These are phyloP conservation scores for Corythornis vintsioides DNA, from an alignment of 2,113 vertebrate genomes.

Conservation along the genomic window DNA sequence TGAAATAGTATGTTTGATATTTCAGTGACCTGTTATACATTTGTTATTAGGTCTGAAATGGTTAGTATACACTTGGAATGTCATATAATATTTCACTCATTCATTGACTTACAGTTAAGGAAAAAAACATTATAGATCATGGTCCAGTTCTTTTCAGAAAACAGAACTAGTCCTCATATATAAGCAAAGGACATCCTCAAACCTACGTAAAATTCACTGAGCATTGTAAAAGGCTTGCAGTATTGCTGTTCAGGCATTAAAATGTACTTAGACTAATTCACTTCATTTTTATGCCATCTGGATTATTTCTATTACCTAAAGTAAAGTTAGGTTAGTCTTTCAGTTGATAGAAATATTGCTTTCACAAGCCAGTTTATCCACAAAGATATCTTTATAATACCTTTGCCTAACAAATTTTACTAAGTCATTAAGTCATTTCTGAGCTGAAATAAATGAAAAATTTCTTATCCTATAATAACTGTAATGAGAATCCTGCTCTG, in stretches of 20 bases:
- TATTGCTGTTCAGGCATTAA: not conserved
- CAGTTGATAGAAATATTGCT: not conserved
- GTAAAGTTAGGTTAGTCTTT: not conserved
- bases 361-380: not conserved
- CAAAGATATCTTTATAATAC: not conserved
- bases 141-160: not conserved
- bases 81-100: not conserved
- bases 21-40: not conserved
- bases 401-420: not conserved
- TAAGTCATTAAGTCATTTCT: not conserved
- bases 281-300: not conserved
- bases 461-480: not conserved
- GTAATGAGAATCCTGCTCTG: not conserved
- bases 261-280: not conserved
- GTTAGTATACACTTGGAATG: not conserved
- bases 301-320: not conserved
- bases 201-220: not conserved
- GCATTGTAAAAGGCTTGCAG: not conserved
- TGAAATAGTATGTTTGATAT: not conserved
- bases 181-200: not conserved
- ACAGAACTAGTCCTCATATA: not conserved
- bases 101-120: not conserved
- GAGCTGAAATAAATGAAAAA: not conserved
- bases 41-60: not conserved
- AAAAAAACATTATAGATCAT: fast-evolving